Evolutionary conservation across 2,113 vertebrate genomes (phyloP).

Genomic region (Vulpes ferrilata): DNA sequence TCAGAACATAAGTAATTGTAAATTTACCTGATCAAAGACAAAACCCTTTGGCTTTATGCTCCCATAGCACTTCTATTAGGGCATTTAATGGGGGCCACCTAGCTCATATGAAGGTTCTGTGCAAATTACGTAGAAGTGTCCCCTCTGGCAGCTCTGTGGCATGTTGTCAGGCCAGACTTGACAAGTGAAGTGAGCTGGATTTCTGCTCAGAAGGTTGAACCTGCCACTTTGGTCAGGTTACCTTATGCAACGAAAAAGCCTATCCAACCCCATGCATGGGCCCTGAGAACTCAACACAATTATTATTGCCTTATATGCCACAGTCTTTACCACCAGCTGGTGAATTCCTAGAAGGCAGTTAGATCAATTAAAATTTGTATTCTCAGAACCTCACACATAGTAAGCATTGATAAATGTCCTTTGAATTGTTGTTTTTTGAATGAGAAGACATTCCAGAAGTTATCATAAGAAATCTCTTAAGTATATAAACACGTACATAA

Average conservation of each 20-base stretch:
- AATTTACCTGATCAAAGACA: neutral
- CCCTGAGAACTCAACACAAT: neutral
- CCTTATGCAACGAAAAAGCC: neutral
- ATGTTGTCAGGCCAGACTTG: neutral
- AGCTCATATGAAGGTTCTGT: neutral
- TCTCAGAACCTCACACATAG: neutral
- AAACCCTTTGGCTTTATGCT: neutral
- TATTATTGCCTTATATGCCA: neutral
- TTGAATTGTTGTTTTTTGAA: slow-evolving; percentile 11
- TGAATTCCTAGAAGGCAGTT: slow-evolving; percentile 29
- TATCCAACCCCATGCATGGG: neutral
- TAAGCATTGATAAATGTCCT: neutral
- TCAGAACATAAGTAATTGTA: neutral
- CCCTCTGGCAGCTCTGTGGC: neutral
- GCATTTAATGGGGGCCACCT: neutral
- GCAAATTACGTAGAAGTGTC: neutral
- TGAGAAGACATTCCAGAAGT: neutral
- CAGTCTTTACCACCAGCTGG: neutral
- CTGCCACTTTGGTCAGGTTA: neutral
- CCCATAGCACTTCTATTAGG: neutral
- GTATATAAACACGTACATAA: neutral
- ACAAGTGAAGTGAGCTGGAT: neutral
- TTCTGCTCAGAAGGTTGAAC: neutral
- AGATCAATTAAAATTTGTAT: neutral
- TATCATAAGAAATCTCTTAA: neutral